Evolutionary conservation across 2,888 invertebrate species (phyloP).

Genomic region (Harpalus rubripes): DNA sequence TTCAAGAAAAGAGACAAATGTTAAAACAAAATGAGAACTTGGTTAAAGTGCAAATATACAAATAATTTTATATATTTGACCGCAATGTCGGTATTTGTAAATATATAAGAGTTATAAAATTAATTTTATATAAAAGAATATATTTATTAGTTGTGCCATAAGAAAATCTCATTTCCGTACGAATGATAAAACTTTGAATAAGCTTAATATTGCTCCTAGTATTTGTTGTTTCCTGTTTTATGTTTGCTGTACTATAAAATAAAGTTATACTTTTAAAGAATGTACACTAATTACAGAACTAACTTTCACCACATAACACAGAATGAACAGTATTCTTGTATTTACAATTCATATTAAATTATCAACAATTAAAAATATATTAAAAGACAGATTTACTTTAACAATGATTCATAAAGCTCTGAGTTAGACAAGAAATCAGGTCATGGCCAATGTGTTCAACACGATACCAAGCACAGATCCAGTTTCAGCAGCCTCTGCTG

Average conservation of each 20-base stretch:
- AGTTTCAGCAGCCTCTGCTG: too few relatives aligned
- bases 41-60: conserved; percentile 31
- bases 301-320: too few relatives aligned
- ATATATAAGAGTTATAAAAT: conserved; percentile 36
- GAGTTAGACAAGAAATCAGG: too few relatives aligned
- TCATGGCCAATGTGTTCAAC: too few relatives aligned
- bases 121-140: conserved; percentile 45
- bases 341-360: too few relatives aligned
- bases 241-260: not conserved
- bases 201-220: not conserved
- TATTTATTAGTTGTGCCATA: conserved; percentile 54
- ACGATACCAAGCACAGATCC: too few relatives aligned
- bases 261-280: not conserved
- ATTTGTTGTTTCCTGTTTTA: conserved; percentile 8
- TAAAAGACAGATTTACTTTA: too few relatives aligned
- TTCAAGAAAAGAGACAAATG: conserved; percentile 93
- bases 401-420: too few relatives aligned
- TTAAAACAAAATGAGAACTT: conserved; percentile 69
- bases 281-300: not conserved
- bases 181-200: not conserved
- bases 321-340: too few relatives aligned
- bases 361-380: too few relatives aligned
- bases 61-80: conserved; percentile 42
- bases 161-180: conserved; percentile 20
- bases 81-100: conserved; percentile 33